Conservation (phyloP, 1,140 invertebrate species). For the Parapsyche elsis region DNA sequence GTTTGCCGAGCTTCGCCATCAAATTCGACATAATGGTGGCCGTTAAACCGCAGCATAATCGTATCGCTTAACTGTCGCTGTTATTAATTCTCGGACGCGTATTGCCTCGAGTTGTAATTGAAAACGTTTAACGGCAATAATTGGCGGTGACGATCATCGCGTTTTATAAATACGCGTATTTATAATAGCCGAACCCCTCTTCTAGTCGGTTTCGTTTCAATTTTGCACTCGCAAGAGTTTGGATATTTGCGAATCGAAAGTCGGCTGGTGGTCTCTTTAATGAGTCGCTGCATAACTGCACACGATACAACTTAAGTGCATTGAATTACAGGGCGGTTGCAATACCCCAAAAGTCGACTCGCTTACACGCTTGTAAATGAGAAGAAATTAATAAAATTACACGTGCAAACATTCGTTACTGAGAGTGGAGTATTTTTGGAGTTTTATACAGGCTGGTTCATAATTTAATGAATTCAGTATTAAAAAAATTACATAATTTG, state of each 20-base stretch:
- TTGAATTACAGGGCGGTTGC: conserved; percentile 28
- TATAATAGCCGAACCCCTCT: too few relatives aligned
- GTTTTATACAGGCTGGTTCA: too few relatives aligned
- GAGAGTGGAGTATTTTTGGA: too few relatives aligned
- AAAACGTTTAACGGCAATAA: conserved; percentile 22
- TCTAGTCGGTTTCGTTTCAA: too few relatives aligned
- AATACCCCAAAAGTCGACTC: background rate
- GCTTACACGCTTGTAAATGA: background rate
- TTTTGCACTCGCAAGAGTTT: background rate
- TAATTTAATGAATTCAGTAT: too few relatives aligned
- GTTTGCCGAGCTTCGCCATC: background rate
- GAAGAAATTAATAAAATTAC: too few relatives aligned
- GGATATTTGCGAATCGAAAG: background rate
- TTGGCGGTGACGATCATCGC: too few relatives aligned
- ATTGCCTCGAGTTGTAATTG: conserved; percentile 2
- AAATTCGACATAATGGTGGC: conserved; percentile 4
- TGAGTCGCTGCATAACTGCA: conserved; percentile 2
- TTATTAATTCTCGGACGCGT: conserved; percentile 17
- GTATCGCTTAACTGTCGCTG: conserved; percentile 17
- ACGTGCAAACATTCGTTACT: too few relatives aligned
- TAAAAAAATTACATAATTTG: too few relatives aligned
- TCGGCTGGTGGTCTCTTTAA: background rate
- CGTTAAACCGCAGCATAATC: background rate
- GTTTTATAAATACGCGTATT: conserved; percentile 2
- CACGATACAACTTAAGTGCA: background rate